A percentile compares a stretch with the other conserved stretches of the same genome.
phyloP scores from a whole-genome alignment of 2,113 vertebrate genomes.

The Urocynchramus pylzowi region DNA sequence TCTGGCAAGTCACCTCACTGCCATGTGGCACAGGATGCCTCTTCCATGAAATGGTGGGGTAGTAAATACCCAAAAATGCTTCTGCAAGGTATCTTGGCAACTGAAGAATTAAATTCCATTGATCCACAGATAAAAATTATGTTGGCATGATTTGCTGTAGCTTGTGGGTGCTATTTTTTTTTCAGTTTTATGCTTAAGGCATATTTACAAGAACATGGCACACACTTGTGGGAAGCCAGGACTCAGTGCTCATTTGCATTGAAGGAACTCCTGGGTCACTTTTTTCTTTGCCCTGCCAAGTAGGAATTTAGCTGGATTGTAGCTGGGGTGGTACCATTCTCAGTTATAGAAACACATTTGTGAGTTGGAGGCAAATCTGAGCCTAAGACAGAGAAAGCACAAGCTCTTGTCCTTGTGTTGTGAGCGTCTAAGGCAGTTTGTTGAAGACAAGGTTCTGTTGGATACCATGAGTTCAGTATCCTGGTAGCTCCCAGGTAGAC shows the following conservation, averaged over 20 bases:
- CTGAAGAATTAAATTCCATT: background rate
- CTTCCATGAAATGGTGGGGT: background rate
- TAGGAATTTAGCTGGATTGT: background rate
- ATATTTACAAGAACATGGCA: background rate
- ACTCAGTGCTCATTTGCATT: background rate
- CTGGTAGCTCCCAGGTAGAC: accelerated
- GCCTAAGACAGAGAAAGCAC: background rate
- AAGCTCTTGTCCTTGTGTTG: background rate
- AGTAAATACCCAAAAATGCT: background rate
- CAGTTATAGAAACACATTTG: background rate
- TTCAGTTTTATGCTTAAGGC: background rate
- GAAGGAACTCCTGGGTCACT: background rate
- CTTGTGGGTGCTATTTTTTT: background rate
- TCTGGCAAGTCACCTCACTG: background rate
- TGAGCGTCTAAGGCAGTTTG: accelerated
- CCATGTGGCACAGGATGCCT: too few species aligned
- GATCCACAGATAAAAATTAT: background rate
- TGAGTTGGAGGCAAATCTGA: background rate
- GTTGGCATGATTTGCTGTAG: background rate
- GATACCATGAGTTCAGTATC: accelerated
- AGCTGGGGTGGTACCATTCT: background rate
- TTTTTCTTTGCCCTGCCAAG: background rate
- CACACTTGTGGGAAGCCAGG: background rate
- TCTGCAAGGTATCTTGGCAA: background rate
- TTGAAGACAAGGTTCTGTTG: background rate